phyloP scores from a whole-genome alignment of 2,113 vertebrate genomes.

The western clawed frog (Xenopus tropicalis) region DNA sequence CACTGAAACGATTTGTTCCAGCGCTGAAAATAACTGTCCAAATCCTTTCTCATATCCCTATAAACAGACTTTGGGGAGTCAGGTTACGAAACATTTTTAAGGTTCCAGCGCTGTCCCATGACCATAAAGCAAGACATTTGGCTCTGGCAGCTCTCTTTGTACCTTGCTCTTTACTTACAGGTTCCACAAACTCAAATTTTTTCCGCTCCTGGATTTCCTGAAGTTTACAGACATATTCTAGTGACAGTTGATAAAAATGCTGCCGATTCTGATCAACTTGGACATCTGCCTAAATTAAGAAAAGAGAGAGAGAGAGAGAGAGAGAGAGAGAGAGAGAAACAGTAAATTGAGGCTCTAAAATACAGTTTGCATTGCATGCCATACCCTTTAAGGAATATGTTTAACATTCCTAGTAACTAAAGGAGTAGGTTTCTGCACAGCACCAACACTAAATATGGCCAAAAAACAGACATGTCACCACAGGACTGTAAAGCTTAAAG shows the following conservation, averaged over 20 bases:
- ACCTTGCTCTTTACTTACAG: slow-evolving; percentile 72
- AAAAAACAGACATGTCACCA: too few relatives aligned
- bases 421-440: background rate
- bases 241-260: slow-evolving; percentile 91
- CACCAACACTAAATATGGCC: too few relatives aligned
- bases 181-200: slow-evolving; percentile 97
- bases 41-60: too few relatives aligned
- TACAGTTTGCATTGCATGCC: slow-evolving; percentile 20
- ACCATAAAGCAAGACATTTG: too few relatives aligned
- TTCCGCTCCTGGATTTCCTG: slow-evolving; percentile 98
- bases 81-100: too few relatives aligned
- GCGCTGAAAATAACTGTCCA: too few relatives aligned
- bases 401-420: background rate
- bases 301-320: slow-evolving; percentile 18
- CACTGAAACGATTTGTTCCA: too few relatives aligned
- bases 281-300: slow-evolving; percentile 75
- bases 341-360: slow-evolving; percentile 34
- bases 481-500: too few relatives aligned
- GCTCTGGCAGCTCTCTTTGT: background rate
- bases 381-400: slow-evolving; percentile 37
- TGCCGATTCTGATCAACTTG: slow-evolving; percentile 85
- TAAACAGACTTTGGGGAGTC: too few relatives aligned
- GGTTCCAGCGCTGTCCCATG: too few relatives aligned
- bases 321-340: slow-evolving; percentile 27
- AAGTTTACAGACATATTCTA: slow-evolving; percentile 91